These are phyloP conservation scores for Caradrina kadenii DNA, from an alignment of 2,888 invertebrate species.

Conservation along the genomic window DNA sequence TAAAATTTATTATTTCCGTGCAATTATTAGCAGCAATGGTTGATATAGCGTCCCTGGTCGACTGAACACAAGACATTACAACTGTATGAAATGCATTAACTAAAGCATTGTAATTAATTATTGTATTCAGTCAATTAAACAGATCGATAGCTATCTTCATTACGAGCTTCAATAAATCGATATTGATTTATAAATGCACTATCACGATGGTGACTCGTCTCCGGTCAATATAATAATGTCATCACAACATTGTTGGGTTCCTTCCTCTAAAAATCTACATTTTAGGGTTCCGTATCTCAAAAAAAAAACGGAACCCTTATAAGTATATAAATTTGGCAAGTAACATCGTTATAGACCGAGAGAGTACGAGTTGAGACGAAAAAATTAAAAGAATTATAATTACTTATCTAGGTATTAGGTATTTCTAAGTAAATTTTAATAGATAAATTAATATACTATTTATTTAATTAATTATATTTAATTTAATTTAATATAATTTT, in stretches of 20 bases:
- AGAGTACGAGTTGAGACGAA: no score
- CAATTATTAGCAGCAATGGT: not conserved
- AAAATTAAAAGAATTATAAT: no score
- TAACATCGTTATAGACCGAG: no score
- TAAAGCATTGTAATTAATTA: not conserved
- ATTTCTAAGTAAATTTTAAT: no score
- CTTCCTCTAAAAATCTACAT: no score
- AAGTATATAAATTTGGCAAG: no score
- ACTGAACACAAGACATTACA: not conserved
- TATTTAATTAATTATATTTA: no score
- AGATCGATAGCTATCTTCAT: not conserved
- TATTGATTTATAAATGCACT: not conserved
- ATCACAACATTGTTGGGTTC: not conserved
- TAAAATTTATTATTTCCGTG: conserved; percentile 39
- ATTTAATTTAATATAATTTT: no score
- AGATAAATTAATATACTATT: no score
- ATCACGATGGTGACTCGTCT: not conserved
- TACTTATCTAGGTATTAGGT: no score
- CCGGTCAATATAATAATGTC: not conserved
- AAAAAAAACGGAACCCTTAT: no score
- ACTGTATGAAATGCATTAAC: not conserved
- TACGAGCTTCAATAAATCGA: not conserved
- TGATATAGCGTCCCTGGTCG: conserved; percentile 1
- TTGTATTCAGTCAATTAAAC: conserved; percentile 5
- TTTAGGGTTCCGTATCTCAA: no score